These are phyloP conservation scores for Sylvia atricapilla DNA, from an alignment of 2,113 vertebrate genomes.

Conservation along the genomic window DNA sequence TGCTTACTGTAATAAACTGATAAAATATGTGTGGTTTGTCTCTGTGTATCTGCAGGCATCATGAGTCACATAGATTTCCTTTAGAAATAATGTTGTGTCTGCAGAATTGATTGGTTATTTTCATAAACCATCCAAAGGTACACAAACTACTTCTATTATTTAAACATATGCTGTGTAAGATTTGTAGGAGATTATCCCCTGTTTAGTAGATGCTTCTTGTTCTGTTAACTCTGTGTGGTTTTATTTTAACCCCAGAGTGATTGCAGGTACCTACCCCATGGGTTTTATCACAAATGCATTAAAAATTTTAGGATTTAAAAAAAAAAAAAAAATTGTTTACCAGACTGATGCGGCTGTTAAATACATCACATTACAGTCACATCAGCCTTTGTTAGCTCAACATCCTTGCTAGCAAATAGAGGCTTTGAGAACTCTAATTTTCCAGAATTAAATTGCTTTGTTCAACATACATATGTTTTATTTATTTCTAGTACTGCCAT, in stretches of 20 bases:
- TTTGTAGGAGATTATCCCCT: slow-evolving; percentile 65
- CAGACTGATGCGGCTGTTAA: background rate
- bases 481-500: background rate
- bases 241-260: slow-evolving; percentile 29
- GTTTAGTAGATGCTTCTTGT: slow-evolving; percentile 55
- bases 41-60: slow-evolving; percentile 81
- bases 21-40: slow-evolving; percentile 86
- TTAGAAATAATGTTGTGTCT: slow-evolving; percentile 87
- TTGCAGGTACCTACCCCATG: background rate
- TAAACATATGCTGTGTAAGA: slow-evolving; percentile 73
- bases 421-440: background rate
- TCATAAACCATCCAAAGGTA: slow-evolving; percentile 80
- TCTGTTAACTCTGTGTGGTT: slow-evolving; percentile 43
- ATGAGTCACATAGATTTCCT: slow-evolving; percentile 85
- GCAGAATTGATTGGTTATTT: slow-evolving; percentile 87
- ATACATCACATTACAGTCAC: background rate
- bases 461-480: background rate
- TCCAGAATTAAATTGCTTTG: background rate
- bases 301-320: background rate
- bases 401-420: background rate
- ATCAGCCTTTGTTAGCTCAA: background rate
- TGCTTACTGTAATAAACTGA: slow-evolving; percentile 90
- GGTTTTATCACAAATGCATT: background rate
- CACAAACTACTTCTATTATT: slow-evolving; percentile 76
- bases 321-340: background rate